Evolutionary conservation across 1,140 invertebrate species (phyloP), one percentile per base, ranked within the genome.

Genomic region (Drosophila suzukii): DNA sequence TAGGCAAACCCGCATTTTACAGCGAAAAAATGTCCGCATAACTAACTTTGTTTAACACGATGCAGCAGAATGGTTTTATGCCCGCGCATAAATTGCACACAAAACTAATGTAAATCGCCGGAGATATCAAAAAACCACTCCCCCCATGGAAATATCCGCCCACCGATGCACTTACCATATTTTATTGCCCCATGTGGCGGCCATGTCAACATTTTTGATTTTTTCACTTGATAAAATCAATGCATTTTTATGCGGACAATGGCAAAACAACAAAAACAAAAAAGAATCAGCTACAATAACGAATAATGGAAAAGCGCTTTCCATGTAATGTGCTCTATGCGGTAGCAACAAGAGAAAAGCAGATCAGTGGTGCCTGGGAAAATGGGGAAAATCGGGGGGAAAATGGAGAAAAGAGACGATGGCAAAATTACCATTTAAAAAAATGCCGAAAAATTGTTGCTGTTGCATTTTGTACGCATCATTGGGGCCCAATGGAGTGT

Each of bases 381-480:
- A 56, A 44, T 34, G 15, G 20, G 1, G 24, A 27, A 27, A 10
- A 39, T 36, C 10, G 51, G 32, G 5, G 38, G 39, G n/a, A n/a
- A n/a, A n/a, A 41, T 38, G 51, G 36, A 46, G 50, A n/a, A 55
- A 57, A 44, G 62, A 67, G 58, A 55, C 34, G 58, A 36, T 44
- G 41, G 73, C 83, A 88, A 89, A 89, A 89, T 74, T 88, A 71
- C 76, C 79, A 83, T 83, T 89, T 80, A 83, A 88, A 89, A 83
- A 89, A 84, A 77, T 77, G 67, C 71, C 82, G 68, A 84, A 77
- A 66, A 90, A 80, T 83, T 82, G 81, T 85, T 90, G 81, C 79
- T 81, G 86, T 86, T 86, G 78, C 81, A 90, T 90, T 90, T 90
- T 86, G 86, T 81, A 81, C 85, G 80, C 86, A 90, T 86, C 86